A percentile compares a stretch with the other conserved stretches of the same genome.
Evolutionary conservation across 2,888 invertebrate species (phyloP).

Genomic region (Acrobasis consociella): DNA sequence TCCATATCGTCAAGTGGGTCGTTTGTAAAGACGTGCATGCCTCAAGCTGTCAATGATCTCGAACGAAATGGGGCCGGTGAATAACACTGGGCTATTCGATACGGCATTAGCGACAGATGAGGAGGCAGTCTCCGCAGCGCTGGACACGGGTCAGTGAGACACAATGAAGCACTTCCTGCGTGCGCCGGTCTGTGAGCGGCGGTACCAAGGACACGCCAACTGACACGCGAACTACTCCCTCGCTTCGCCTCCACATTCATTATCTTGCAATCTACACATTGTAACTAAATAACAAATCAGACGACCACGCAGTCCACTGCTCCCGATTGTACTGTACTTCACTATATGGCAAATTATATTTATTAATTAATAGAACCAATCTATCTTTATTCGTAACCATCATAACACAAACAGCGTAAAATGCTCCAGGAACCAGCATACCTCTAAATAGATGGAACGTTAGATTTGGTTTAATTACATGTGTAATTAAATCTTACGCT

Average conservation of each 20-base stretch:
- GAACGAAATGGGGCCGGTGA: slow-evolving; percentile 7
- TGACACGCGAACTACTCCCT: slow-evolving; percentile 50
- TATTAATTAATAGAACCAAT: background rate
- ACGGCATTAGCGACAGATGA: slow-evolving; percentile 19
- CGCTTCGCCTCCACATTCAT: slow-evolving; percentile 20
- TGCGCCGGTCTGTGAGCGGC: slow-evolving; percentile 43
- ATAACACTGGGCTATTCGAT: slow-evolving; percentile 17
- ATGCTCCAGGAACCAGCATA: slow-evolving; percentile 33
- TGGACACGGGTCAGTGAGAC: slow-evolving; percentile 69
- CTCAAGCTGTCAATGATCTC: background rate
- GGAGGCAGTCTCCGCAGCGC: slow-evolving; percentile 34
- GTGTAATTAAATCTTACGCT: slow-evolving; percentile 58
- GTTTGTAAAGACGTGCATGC: background rate
- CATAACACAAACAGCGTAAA: background rate
- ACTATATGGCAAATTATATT: background rate
- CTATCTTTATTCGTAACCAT: background rate
- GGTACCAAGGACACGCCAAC: slow-evolving; percentile 65
- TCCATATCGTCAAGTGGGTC: slow-evolving; percentile 9
- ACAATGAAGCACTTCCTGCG: slow-evolving; percentile 77
- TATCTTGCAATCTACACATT: slow-evolving; percentile 13
- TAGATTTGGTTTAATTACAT: slow-evolving; percentile 54
- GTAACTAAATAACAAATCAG: too few species aligned
- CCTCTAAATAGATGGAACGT: slow-evolving; percentile 44
- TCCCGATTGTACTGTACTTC: too few species aligned
- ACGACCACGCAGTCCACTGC: too few species aligned